phyloP scores from a whole-genome alignment of 2,888 invertebrate genomes.

The Diarsia mendica region DNA sequence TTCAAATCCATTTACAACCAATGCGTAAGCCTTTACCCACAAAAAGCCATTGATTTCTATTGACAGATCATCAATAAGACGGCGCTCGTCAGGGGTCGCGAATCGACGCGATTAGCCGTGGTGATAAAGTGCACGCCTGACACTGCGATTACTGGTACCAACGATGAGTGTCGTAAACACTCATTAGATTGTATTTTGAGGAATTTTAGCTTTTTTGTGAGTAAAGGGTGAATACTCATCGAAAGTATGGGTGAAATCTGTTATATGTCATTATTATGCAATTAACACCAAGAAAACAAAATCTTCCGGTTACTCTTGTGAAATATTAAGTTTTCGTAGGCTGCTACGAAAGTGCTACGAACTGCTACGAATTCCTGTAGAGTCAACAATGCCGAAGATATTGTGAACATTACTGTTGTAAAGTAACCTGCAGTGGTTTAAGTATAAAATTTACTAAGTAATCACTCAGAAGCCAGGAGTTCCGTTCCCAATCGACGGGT shows the following conservation, averaged over 20 bases:
- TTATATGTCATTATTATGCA: no score
- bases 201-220: constrained; percentile 2
- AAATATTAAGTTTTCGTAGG: constrained; percentile 24
- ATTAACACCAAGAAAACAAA: background rate
- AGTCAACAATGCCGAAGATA: background rate
- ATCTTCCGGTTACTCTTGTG: background rate
- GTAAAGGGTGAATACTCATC: constrained; percentile 18
- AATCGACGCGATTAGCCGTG: constrained; percentile 76
- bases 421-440: background rate
- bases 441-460: background rate
- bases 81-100: constrained; percentile 66
- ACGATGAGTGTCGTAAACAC: constrained; percentile 66
- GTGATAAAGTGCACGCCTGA: constrained; percentile 89
- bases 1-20: constrained; percentile 36
- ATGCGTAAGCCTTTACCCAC: constrained; percentile 44
- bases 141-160: constrained; percentile 80
- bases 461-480: no score
- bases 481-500: background rate
- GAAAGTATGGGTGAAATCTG: background rate
- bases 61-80: constrained; percentile 79
- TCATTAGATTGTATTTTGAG: constrained; percentile 80
- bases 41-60: constrained; percentile 67
- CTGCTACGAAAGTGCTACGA: constrained; percentile 52
- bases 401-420: background rate
- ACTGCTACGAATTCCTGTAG: constrained; percentile 26